These are phyloP conservation scores for Orthosia gothica DNA, from an alignment of 2,888 invertebrate genomes.

Conservation along the genomic window DNA sequence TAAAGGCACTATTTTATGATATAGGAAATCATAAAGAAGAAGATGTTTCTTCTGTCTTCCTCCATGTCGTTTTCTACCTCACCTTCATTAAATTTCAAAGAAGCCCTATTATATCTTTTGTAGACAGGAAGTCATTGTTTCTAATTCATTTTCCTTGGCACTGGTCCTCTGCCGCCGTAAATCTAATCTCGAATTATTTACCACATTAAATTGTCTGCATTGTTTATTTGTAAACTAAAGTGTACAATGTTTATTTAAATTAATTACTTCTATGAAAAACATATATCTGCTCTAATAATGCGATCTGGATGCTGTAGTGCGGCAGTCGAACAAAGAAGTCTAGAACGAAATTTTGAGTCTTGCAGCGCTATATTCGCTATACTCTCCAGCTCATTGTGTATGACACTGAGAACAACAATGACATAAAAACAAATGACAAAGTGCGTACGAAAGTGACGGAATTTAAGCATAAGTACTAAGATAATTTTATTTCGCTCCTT, in stretches of 20 bases:
- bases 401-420: background rate
- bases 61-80: background rate
- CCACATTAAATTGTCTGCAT: conserved; percentile 57
- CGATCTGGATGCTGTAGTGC: conserved; percentile 8
- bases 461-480: background rate
- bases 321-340: conserved; percentile 20
- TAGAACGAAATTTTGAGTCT: background rate
- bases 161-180: conserved; percentile 46
- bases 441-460: background rate
- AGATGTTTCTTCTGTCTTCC: background rate
- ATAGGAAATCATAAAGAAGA: background rate
- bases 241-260: conserved; percentile 46
- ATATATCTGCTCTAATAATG: conserved; percentile 20
- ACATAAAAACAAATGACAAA: background rate
- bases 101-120: conserved; percentile 4
- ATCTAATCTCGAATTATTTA: conserved; percentile 66
- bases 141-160: conserved; percentile 71
- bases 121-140: conserved; percentile 60
- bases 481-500: background rate
- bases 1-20: background rate
- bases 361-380: background rate
- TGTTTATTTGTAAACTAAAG: conserved; percentile 56
- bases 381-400: conserved; percentile 2
- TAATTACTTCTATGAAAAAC: conserved; percentile 47
- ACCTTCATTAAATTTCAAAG: background rate